These are phyloP conservation scores for Laticauda colubrina DNA, from an alignment of 2,113 vertebrate species.

Conservation along the genomic window DNA sequence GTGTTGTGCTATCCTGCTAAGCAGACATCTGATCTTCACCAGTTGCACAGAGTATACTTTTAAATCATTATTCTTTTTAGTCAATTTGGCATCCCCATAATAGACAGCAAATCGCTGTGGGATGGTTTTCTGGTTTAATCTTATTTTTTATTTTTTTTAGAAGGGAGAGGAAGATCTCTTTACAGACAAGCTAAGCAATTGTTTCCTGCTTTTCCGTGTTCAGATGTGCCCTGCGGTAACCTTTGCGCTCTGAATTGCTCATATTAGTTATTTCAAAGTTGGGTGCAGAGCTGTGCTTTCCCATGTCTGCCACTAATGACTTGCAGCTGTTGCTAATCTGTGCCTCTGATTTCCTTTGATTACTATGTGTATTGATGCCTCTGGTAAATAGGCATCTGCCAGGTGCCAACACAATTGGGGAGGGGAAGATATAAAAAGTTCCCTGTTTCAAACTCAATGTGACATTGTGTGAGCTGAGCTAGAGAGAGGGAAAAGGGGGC, in stretches of 20 bases:
- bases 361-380: slow-evolving; percentile 84
- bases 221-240: slow-evolving; percentile 73
- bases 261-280: slow-evolving; percentile 76
- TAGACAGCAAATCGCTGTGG: not conserved
- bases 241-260: slow-evolving; percentile 72
- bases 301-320: slow-evolving; percentile 84
- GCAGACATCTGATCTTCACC: not conserved
- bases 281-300: slow-evolving; percentile 80
- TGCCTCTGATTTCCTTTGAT: slow-evolving; percentile 84
- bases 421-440: slow-evolving; percentile 77
- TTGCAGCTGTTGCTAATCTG: slow-evolving; percentile 85
- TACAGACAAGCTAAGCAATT: slow-evolving; percentile 75
- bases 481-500: slow-evolving; percentile 59
- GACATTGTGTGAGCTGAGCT: slow-evolving; percentile 75
- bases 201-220: slow-evolving; percentile 68
- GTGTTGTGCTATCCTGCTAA: not conserved
- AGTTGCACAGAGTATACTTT: not conserved
- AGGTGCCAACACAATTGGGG: slow-evolving; percentile 82
- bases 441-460: slow-evolving; percentile 85
- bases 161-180: slow-evolving; percentile 53
- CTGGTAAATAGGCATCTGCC: slow-evolving; percentile 85
- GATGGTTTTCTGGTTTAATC: slow-evolving; percentile 18
- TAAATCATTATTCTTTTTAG: not conserved
- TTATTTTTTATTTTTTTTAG: not conserved
- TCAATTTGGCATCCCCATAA: slow-evolving; percentile 33